These are phyloP conservation scores for Eira barbara DNA, from an alignment of 2,113 vertebrate species.

Conservation along the genomic window DNA sequence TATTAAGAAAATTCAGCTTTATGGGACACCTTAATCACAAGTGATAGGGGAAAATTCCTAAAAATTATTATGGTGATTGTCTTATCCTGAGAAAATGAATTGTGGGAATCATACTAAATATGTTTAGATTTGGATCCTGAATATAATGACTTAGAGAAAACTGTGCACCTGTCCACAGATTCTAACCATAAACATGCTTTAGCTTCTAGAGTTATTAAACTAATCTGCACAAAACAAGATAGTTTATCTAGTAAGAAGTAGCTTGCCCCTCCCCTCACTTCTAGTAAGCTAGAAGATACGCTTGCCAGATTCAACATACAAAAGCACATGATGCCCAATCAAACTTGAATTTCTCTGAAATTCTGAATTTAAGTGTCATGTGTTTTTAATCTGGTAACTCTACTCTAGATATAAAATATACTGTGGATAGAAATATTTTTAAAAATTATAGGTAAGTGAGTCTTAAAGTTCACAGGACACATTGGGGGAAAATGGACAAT, in stretches of 20 bases:
- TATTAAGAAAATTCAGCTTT: slow-evolving; percentile 8
- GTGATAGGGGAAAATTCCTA: not conserved
- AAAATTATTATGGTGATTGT: not conserved
- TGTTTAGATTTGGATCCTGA: not conserved
- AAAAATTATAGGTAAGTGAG: not conserved
- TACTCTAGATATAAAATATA: not conserved
- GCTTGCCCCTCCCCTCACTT: not conserved
- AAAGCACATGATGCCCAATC: not conserved
- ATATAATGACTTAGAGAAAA: not conserved
- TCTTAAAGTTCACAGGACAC: not conserved
- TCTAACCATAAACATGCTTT: not conserved
- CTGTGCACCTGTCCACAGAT: not conserved
- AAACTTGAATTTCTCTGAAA: not conserved
- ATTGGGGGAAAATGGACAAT: not conserved
- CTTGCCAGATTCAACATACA: not conserved
- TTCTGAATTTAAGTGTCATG: not conserved
- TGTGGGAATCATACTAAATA: not conserved
- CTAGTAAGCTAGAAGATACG: not conserved
- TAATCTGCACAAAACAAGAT: not conserved
- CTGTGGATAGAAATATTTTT: not conserved
- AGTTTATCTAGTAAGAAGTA: not conserved
- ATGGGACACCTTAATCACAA: not conserved
- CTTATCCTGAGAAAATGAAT: not conserved
- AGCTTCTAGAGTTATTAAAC: not conserved
- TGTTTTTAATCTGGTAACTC: not conserved